Percentiles rank a stretch among this genome's conserved stretches.
These are phyloP conservation scores for Echinops telfairi DNA, from an alignment of 2,113 vertebrate species.

Conservation along the genomic window DNA sequence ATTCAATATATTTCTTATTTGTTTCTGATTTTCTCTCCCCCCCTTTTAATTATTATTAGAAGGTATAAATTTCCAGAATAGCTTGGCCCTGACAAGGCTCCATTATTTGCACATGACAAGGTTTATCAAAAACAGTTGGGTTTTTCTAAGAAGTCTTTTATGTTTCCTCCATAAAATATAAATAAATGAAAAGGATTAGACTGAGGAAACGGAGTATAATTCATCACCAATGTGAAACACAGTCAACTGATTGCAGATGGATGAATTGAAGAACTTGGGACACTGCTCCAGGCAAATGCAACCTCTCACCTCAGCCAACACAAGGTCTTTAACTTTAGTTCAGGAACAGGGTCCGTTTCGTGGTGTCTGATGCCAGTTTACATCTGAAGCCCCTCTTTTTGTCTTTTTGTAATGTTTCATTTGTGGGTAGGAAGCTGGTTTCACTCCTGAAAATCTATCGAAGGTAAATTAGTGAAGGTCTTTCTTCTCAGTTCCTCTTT, in stretches of 20 bases:
- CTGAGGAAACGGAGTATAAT: conserved; percentile 88
- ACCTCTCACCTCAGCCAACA: conserved; percentile 3
- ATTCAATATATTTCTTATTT: conserved; percentile 90
- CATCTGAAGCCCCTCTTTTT: conserved; percentile 69
- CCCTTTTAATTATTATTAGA: conserved; percentile 89
- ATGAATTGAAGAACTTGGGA: conserved; percentile 83
- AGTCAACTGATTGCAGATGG: conserved; percentile 87
- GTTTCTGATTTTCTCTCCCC: conserved; percentile 84
- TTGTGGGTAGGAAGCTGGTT: conserved; percentile 53
- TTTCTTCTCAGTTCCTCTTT: neutral
- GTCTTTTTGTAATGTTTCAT: conserved; percentile 60
- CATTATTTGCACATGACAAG: conserved; percentile 92
- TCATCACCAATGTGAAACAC: conserved; percentile 88
- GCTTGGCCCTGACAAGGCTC: conserved; percentile 87
- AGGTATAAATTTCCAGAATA: conserved; percentile 89
- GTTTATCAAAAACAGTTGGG: conserved; percentile 92
- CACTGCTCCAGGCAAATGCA: conserved; percentile 40
- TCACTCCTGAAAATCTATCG: conserved; percentile 60
- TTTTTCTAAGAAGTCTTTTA: conserved; percentile 91
- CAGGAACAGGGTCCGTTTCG: conserved; percentile 50
- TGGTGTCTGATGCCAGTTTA: conserved; percentile 72
- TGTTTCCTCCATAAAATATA: conserved; percentile 91
- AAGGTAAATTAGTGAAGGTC: conserved; percentile 27
- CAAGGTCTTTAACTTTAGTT: conserved; percentile 37
- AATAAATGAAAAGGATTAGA: conserved; percentile 92